These are phyloP conservation scores for Neodiprion virginianus DNA, from an alignment of 1,140 invertebrate species.

Conservation along the genomic window DNA sequence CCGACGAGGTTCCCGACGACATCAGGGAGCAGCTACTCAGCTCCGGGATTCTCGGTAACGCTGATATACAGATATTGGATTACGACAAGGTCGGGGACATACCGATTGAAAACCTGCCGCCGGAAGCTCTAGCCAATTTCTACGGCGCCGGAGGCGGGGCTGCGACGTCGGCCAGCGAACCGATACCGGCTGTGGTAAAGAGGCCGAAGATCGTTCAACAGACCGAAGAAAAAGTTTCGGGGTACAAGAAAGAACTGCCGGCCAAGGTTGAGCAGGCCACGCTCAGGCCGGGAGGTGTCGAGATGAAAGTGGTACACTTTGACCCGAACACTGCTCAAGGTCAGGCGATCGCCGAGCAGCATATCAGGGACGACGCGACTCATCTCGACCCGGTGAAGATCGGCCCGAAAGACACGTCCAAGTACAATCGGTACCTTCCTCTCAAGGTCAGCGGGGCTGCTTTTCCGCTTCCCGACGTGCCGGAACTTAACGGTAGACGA, in stretches of 20 bases:
- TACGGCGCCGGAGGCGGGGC: conserved; percentile 78
- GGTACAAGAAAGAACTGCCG: conserved; percentile 59
- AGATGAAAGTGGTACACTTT: conserved; percentile 85
- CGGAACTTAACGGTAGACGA: conserved; percentile 73
- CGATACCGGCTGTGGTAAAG: conserved; percentile 67
- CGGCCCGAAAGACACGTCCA: conserved; percentile 65
- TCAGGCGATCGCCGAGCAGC: conserved; percentile 73
- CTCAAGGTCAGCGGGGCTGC: conserved; percentile 83
- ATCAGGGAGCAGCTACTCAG: conserved; percentile 81
- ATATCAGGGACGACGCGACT: conserved; percentile 75
- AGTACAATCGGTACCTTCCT: conserved; percentile 83
- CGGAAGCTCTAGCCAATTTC: conserved; percentile 84
- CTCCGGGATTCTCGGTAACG: conserved; percentile 84
- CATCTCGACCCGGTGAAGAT: conserved; percentile 76
- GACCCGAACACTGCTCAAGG: conserved; percentile 77
- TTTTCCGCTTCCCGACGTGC: conserved; percentile 80
- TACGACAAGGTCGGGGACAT: conserved; percentile 90
- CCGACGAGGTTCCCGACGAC: conserved; percentile 87
- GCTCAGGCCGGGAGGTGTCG: conserved; percentile 68
- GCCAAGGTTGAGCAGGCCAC: conserved; percentile 60
- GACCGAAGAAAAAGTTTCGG: conserved; percentile 57
- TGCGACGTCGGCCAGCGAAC: conserved; percentile 69
- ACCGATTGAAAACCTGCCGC: conserved; percentile 81
- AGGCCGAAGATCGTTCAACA: conserved; percentile 48
- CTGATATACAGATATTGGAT: conserved; percentile 84